Evolutionary conservation across 2,797 vertebrate genomes (phyloP), one percentile per base, ranked within the genome.

Genomic region (Coregonus ussuriensis): DNA sequence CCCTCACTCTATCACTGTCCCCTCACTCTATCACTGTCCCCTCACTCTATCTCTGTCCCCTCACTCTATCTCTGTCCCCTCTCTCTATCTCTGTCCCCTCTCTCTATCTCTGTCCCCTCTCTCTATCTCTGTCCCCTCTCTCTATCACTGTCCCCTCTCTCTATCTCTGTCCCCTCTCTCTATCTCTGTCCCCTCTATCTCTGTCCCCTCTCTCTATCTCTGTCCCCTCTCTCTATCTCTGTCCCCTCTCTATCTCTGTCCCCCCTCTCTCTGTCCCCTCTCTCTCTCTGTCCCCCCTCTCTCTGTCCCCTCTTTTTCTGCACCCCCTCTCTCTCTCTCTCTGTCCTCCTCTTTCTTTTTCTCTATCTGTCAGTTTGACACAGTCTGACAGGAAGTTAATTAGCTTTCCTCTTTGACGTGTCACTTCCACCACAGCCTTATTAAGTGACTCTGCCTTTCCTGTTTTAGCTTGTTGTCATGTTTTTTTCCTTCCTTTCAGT

Each of bases 351-450:
- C 25, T 56, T 59, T n/a, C 5, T 71, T 5, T 31, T n/a, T 11
- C 41, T 63, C 25, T 25, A 33, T 71, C 76, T 74, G 41, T 21
- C 76, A 6, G 62, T 62, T 77, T 76, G 74, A 82, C 77, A 73
- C 51, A 4, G 18, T 63, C 69, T 81, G 25, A 29, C 70, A 82
- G 83, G 82, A 88, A 83, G 78, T 82, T 77, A 69, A 79, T 84
- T 76, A 83, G 63, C 14, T 47, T 69, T 70, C 65, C 69, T 80
- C 78, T 78, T 47, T 31, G 78, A 79, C 74, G 21, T 21, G 16
- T 74, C 65, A 72, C 73, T 85, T 86, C 81, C 79, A 47, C 73
- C n/a, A 16, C 68, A 37, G 51, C 35, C 72, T 76, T 72, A 77
- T 82, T 68, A 77, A 76, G 59, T 70, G 72, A 70, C 67, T 77